Evolutionary conservation across 2,113 vertebrate species (phyloP).

Genomic region (Podarcis raffonei): DNA sequence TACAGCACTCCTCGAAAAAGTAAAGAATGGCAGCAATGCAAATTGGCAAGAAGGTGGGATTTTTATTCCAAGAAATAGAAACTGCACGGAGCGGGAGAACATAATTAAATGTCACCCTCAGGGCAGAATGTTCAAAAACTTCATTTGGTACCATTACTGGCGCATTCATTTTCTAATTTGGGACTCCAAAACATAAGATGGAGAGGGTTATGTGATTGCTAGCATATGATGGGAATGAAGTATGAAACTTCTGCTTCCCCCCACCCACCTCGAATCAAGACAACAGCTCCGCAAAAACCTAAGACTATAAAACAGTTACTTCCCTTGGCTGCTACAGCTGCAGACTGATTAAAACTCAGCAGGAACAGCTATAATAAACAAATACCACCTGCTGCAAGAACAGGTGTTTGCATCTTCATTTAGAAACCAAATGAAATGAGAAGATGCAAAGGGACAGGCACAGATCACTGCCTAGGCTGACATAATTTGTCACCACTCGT

Average conservation of each 20-base stretch:
- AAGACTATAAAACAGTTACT: slow-evolving; percentile 65
- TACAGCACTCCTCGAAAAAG: slow-evolving; percentile 45
- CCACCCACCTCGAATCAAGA: slow-evolving; percentile 41
- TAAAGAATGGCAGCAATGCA: slow-evolving; percentile 54
- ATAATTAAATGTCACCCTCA: slow-evolving; percentile 51
- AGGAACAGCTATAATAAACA: slow-evolving; percentile 77
- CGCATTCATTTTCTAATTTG: slow-evolving; percentile 73
- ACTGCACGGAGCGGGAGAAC: slow-evolving; percentile 46
- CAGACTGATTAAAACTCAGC: slow-evolving; percentile 79
- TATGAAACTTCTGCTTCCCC: slow-evolving; percentile 42
- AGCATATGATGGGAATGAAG: slow-evolving; percentile 70
- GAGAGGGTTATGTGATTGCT: slow-evolving; percentile 58
- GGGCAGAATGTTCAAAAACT: slow-evolving; percentile 57
- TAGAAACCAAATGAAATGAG: slow-evolving; percentile 73
- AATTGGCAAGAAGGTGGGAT: slow-evolving; percentile 47
- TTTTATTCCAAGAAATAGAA: slow-evolving; percentile 55
- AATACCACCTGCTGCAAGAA: slow-evolving; percentile 78
- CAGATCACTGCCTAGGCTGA: slow-evolving; percentile 61
- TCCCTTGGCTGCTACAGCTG: slow-evolving; percentile 71
- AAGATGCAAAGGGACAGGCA: slow-evolving; percentile 63
- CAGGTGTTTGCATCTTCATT: slow-evolving; percentile 80
- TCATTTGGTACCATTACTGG: slow-evolving; percentile 58
- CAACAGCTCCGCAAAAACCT: slow-evolving; percentile 58
- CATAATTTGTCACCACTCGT: slow-evolving; percentile 65
- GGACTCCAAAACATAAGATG: slow-evolving; percentile 57